phyloP scores from a whole-genome alignment of 2,797 vertebrate genomes.

The Poeciliopsis infans region DNA sequence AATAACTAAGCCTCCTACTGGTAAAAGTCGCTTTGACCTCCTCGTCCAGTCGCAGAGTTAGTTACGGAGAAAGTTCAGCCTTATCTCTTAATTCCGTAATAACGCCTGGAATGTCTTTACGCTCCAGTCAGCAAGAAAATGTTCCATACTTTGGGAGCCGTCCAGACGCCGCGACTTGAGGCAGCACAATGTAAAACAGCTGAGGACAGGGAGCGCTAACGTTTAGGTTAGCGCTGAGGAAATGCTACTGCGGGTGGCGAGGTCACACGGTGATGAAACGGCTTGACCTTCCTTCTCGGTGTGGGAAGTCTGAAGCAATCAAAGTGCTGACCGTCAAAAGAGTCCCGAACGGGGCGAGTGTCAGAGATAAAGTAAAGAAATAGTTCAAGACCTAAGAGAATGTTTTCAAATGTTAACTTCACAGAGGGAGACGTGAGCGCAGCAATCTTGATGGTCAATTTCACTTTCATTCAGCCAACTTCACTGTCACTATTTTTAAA shows the following conservation, averaged over 20 bases:
- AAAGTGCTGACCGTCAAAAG: constrained; percentile 9
- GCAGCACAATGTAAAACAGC: constrained; percentile 10
- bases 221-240: constrained; percentile 42
- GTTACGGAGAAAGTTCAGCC: not conserved
- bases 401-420: no score
- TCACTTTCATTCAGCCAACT: not conserved
- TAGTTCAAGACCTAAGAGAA: not conserved
- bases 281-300: constrained; percentile 25
- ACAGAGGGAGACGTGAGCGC: no score
- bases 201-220: constrained; percentile 14
- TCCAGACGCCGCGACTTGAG: not conserved
- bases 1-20: constrained; percentile 30
- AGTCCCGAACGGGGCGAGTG: not conserved
- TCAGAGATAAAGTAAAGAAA: not conserved
- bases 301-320: constrained; percentile 42
- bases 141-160: constrained; percentile 23
- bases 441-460: not conserved
- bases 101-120: constrained; percentile 26
- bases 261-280: constrained; percentile 43
- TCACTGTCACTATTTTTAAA: not conserved
- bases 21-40: constrained; percentile 28
- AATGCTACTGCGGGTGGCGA: constrained; percentile 38
- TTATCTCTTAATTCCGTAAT: constrained; percentile 26
- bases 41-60: constrained; percentile 7
- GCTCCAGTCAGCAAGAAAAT: constrained; percentile 26